Evolutionary conservation across 2,888 invertebrate species (phyloP), one percentile per base, ranked within the genome.

Genomic region (Rhogogaster chlorosoma): DNA sequence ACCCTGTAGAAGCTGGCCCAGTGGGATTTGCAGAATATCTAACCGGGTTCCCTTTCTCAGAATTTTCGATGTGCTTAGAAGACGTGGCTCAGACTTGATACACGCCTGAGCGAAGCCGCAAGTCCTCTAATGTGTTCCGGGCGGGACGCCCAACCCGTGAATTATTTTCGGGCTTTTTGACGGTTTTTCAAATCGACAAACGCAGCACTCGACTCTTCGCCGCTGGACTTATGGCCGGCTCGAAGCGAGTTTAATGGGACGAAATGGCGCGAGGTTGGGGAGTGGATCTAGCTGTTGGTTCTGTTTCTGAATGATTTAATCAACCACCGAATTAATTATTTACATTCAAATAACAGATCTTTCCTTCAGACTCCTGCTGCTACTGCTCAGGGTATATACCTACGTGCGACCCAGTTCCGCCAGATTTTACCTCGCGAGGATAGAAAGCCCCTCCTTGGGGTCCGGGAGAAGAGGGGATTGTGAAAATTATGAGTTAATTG

Each of bases 321-420:
- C 80, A 80, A 38, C 80, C 80, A 7, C 29, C 22, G 38, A 61
- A 80, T 80, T 61, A 80, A 80, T 80, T 80, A 80, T 80, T 80
- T 22, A 57, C 36, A 80, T 80, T 80, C 36, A 80, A 80, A 78
- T 78, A 80, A 61, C 80, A 38, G 80, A 80, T 61, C 61, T 80
- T 80, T 26, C 57, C 38, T 77, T 42, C 12, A 22, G 29, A 36
- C 71, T 29, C 18, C 12, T 42, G 22, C 38, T 29, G 22, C 18
- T n/a, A 6, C 70, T 32, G 9, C 70, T 36, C 9, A 15, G 22
- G 9, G 42, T 73, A 36, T 22, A 36, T 71, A 38, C n/a, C 36
- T 38, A 26, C 26, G 38, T 42, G 29, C 67, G 67, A 67, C 67
- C 67, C 32, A 73, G 73, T 73, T 73, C 5, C 42, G 22, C 42